A percentile compares a stretch with the other conserved stretches of the same genome.
Conservation (phyloP, 2,113 vertebrate species). For the Psilopsiagon aymara region DNA sequence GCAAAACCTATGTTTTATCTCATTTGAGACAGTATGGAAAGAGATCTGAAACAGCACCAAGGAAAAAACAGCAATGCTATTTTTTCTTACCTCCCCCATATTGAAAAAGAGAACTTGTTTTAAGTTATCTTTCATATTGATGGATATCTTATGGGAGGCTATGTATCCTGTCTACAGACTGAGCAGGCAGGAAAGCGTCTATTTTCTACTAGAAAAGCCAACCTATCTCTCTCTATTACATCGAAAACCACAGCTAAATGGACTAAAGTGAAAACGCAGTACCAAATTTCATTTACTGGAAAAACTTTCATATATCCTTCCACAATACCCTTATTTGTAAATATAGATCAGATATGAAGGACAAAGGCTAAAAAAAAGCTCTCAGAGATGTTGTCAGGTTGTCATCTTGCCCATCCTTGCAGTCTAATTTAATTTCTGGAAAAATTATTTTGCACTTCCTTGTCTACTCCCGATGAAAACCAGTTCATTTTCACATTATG, state of each 20-base stretch:
- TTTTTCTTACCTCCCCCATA: not conserved
- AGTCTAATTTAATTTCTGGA: not conserved
- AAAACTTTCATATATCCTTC: not conserved
- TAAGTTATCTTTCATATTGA: not conserved
- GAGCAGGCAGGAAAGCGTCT: not conserved
- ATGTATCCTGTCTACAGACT: not conserved
- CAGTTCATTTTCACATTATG: conserved; percentile 10
- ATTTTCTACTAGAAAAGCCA: not conserved
- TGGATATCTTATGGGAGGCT: not conserved
- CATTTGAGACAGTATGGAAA: not conserved
- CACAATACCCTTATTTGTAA: not conserved
- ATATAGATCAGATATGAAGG: not conserved
- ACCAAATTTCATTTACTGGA: not conserved
- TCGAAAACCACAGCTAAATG: not conserved
- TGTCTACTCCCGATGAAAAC: conserved; percentile 10
- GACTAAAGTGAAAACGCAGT: not conserved
- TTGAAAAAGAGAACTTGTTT: not conserved
- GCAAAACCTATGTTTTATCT: not conserved
- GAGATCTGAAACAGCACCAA: not conserved
- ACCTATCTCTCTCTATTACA: not conserved
- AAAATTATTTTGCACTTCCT: not conserved
- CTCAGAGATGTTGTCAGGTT: not conserved
- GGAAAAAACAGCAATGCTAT: not conserved
- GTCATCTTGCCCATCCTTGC: not conserved
- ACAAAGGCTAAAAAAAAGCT: not conserved